phyloP scores from a whole-genome alignment of 2,888 invertebrate genomes.

The Sthenelais limicola region DNA sequence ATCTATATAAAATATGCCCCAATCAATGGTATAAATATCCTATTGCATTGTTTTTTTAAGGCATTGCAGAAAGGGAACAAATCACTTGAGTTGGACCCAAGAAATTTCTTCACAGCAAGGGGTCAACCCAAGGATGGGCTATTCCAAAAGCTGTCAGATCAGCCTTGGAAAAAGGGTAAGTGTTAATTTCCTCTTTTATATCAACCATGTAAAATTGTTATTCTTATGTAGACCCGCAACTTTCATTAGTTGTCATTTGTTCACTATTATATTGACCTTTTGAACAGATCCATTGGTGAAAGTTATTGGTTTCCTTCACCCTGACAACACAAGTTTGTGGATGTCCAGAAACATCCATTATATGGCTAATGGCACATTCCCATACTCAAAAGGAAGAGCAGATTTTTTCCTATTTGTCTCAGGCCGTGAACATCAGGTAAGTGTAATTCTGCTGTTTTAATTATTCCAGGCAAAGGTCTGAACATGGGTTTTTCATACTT shows the following conservation, averaged over 20 bases:
- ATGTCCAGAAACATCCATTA: neutral
- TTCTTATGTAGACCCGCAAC: neutral
- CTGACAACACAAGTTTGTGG: constrained; percentile 17
- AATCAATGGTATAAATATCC: too few relatives aligned
- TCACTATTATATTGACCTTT: neutral
- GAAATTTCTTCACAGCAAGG: constrained; percentile 7
- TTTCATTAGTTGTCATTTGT: neutral
- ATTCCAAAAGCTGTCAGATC: neutral
- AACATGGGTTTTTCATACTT: too few relatives aligned
- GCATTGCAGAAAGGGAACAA: too few relatives aligned
- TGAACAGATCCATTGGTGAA: constrained; percentile 3
- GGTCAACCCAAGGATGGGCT: neutral
- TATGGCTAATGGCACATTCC: constrained; percentile 24
- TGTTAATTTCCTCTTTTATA: neutral
- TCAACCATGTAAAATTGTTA: too few relatives aligned
- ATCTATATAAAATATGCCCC: too few relatives aligned
- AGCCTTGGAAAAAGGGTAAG: constrained; percentile 14
- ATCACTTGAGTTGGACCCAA: neutral
- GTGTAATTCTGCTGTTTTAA: too few relatives aligned
- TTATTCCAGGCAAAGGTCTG: too few relatives aligned
- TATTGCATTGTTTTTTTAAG: too few relatives aligned
- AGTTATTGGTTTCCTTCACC: constrained; percentile 8
- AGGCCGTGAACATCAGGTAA: constrained; percentile 28
- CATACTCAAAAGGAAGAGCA: constrained; percentile 1
- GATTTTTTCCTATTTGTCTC: constrained; percentile 1